Conservation (phyloP, 2,113 vertebrate species). For the Odontesthes bonariensis region DNA sequence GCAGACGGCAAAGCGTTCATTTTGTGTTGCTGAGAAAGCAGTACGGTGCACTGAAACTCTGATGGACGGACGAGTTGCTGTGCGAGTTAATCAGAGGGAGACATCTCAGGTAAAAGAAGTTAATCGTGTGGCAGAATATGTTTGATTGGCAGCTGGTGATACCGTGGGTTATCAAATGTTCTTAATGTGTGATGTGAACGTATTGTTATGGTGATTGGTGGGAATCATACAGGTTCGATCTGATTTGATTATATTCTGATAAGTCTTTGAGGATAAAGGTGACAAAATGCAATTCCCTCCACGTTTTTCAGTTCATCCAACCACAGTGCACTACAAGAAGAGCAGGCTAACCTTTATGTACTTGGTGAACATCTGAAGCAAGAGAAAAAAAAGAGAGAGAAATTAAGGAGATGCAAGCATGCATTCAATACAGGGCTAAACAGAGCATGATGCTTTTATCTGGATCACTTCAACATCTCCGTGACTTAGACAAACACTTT, state of each 20-base stretch:
- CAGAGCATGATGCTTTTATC: conserved; percentile 1
- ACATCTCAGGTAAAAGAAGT: background rate
- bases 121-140: background rate
- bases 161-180: background rate
- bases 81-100: background rate
- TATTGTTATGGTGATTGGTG: background rate
- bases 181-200: background rate
- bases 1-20: conserved; percentile 17
- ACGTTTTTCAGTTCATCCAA: conserved; percentile 59
- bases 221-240: background rate
- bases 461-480: background rate
- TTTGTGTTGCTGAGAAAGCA: conserved; percentile 25
- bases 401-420: conserved; percentile 55
- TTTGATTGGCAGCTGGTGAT: background rate
- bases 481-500: background rate
- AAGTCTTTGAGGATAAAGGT: conserved; percentile 1
- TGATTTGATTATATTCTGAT: conserved; percentile 22
- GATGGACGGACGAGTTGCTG: conserved; percentile 2
- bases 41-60: background rate
- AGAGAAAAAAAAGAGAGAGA: conserved; percentile 80
- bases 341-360: conserved; percentile 98
- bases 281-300: conserved; percentile 42
- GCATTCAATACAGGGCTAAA: conserved; percentile 52
- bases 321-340: conserved; percentile 81
- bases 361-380: conserved; percentile 99